These are phyloP conservation scores for Leptocoma aspasia DNA, from an alignment of 2,113 vertebrate genomes.

Conservation along the genomic window DNA sequence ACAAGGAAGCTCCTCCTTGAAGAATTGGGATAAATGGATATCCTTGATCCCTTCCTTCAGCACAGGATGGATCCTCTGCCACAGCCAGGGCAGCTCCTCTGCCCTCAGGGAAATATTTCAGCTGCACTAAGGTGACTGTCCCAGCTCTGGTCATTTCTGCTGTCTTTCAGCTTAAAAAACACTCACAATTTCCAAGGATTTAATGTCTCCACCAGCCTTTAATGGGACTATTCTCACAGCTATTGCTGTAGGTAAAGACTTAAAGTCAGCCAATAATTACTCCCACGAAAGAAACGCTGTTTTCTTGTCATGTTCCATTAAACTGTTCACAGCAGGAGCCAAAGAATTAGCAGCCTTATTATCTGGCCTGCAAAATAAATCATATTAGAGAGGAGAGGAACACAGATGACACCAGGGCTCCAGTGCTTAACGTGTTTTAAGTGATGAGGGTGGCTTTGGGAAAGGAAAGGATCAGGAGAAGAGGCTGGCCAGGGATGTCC, in stretches of 20 bases:
- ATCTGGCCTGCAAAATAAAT: constrained; percentile 20
- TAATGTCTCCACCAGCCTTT: constrained; percentile 13
- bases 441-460: neutral
- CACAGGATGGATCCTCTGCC: neutral
- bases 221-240: constrained; percentile 4
- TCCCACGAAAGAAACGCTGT: constrained; percentile 40
- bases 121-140: neutral
- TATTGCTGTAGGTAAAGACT: constrained; percentile 35
- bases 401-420: neutral
- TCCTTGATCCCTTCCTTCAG: neutral
- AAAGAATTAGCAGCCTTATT: constrained; percentile 47
- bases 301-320: constrained; percentile 61
- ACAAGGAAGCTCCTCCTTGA: neutral
- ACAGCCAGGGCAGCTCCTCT: neutral
- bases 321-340: constrained; percentile 12
- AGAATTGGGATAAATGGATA: neutral
- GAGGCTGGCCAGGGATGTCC: neutral
- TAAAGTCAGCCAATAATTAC: constrained; percentile 40
- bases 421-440: neutral
- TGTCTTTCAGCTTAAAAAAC: neutral
- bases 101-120: neutral
- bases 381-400: neutral
- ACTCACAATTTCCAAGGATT: neutral
- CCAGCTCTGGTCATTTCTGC: neutral
- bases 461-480: neutral